Evolutionary conservation across 2,888 invertebrate species (phyloP).

Genomic region (Caenorhabditis imperialis): DNA sequence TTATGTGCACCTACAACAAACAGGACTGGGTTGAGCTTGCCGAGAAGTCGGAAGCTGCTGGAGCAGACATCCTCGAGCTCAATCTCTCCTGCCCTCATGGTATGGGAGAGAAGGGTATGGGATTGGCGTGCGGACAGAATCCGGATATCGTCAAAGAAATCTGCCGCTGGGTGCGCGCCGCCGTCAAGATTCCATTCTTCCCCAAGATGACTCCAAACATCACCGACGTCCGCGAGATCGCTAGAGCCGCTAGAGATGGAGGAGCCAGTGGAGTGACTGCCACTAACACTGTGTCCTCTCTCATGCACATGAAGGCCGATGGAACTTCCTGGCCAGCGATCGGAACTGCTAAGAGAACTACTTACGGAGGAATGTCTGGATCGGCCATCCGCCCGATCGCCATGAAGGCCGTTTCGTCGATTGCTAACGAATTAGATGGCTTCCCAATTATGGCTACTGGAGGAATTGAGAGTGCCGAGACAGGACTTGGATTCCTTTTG

Average conservation of each 20-base stretch:
- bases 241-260: slow-evolving; percentile 87
- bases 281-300: slow-evolving; percentile 95
- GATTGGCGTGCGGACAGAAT: slow-evolving; percentile 96
- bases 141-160: slow-evolving; percentile 90
- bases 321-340: slow-evolving; percentile 93
- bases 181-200: slow-evolving; percentile 89
- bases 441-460: slow-evolving; percentile 96
- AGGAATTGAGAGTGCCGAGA: slow-evolving; percentile 96
- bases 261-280: slow-evolving; percentile 95
- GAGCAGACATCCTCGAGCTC: slow-evolving; percentile 94
- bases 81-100: slow-evolving; percentile 98
- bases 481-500: slow-evolving; percentile 92
- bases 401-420: slow-evolving; percentile 88
- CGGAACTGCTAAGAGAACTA: slow-evolving; percentile 83
- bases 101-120: slow-evolving; percentile 89
- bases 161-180: slow-evolving; percentile 87
- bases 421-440: slow-evolving; percentile 87
- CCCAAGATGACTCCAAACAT: slow-evolving; percentile 98
- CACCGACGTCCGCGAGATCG: slow-evolving; percentile 91
- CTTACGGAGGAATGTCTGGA: slow-evolving; percentile 81
- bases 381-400: slow-evolving; percentile 92
- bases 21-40: slow-evolving; percentile 91
- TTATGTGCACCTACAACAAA: slow-evolving; percentile 75
- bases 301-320: slow-evolving; percentile 89
- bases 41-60: slow-evolving; percentile 84